Evolutionary conservation across 2,888 invertebrate genomes (phyloP), one percentile per base, ranked within the genome.

Genomic region (Dasysyrphus albostriatus): DNA sequence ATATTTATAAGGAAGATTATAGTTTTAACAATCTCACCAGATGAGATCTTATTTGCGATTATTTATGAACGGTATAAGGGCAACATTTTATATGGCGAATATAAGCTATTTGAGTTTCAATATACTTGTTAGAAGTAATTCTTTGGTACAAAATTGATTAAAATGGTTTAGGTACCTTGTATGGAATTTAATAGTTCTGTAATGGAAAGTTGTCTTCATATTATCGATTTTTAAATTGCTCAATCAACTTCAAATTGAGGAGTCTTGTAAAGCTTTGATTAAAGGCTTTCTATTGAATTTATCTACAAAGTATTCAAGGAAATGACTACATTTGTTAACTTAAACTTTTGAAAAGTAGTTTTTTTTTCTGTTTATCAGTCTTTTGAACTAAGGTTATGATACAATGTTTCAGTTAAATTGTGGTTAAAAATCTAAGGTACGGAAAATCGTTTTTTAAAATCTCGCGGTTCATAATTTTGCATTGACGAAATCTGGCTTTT

Each of bases 1-100:
- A 82, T 49, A 19, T 47, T 69, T 72, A 69, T 61, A 42, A 73
- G 42, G 72, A 85, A 84, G 76, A 81, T 84, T 84, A 77, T 85
- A 77, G 69, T 58, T 81, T 81, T 67, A n/a, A 74, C 77, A 77
- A 85, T 85, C 73, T 85, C 44, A 72, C 80, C 5, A 80, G 80
- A 80, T 81, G 72, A 81, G 81, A 81, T 84, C 49, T 61, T 76
- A 81, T 82, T 77, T 70, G 37, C 10, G 77, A 82, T 78, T 70
- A 77, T 65, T 34, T 59, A 51, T 74, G 76, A 72, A 42, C 61
- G 77, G 77, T 44, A 82, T 82, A 83, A 78, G 83, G 61, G 84
- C 58, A 67, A 9, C 12, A 39, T 29, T 29, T 16, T 24, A 24
- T 24, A 3, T 59, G 24, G 39, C 61, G 10, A 49, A 37, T 67